Evolutionary conservation across 2,888 invertebrate species (phyloP), one percentile per base, ranked within the genome.

Genomic region (Dichetophora obliterata): DNA sequence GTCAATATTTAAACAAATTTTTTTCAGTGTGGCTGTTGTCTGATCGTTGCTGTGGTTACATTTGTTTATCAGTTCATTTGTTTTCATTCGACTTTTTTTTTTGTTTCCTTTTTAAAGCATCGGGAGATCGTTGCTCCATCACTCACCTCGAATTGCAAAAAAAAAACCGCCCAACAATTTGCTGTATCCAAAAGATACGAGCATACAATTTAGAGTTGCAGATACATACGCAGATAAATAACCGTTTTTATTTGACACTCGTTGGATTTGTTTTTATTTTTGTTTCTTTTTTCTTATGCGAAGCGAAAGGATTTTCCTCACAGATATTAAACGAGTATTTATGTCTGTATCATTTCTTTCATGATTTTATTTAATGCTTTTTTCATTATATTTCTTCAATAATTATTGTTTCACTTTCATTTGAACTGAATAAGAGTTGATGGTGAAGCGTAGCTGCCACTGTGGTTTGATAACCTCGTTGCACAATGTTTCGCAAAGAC

Each of bases 241-340:
- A 43, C 14, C 11, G 43, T 43, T 43, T 11, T 43, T 43, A 43
- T 43, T 43, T 43, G 43, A 43, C 43, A 43, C 14, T 43, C 43
- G 1, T 43, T 43, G 14, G 14, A 43, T 37, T 37, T 37, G 1
- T 43, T 37, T 63, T 4, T 59, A 52, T 22, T 31, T 54, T 72
- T 68, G 24, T 4, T 27, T 19, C n/a, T 11, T 43, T 14, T 43
- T 43, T 11, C 43, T 43, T 43, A 43, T 43, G 77, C 63, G 76
- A 81, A 81, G 80, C 80, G 80, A 80, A 80, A 81, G 80, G 80
- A 80, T 81, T 82, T 80, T 77, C 77, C 74, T 78, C 77, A 77
- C n/a, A n/a, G n/a, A n/a, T 78, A 77, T 43, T 43, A 11, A 4
- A 31, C 31, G 3, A 4, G 31, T 43, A 43, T 43, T 43, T 11